These are phyloP conservation scores for Anadara kagoshimensis DNA, from an alignment of 1,140 invertebrate species.

Conservation along the genomic window DNA sequence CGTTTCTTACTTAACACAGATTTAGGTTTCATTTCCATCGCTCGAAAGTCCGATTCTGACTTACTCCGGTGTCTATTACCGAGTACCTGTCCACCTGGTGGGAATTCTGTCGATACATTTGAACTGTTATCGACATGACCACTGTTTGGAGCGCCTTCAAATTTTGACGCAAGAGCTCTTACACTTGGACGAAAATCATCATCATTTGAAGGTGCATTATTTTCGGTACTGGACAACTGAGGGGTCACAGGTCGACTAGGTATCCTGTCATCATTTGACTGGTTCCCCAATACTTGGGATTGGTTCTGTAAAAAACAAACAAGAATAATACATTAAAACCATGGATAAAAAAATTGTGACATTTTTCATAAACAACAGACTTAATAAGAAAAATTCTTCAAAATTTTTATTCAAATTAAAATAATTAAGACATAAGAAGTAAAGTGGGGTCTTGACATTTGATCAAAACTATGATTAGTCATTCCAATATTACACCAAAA, in stretches of 20 bases:
- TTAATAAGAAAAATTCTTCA: too few species aligned
- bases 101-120: constrained; percentile 11
- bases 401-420: too few species aligned
- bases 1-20: constrained; percentile 55
- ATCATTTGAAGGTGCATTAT: constrained; percentile 5
- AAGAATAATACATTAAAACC: constrained; percentile 8
- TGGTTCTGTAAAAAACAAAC: constrained; percentile 24
- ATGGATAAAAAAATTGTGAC: neutral
- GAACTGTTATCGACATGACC: constrained; percentile 8
- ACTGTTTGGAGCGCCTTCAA: constrained; percentile 35
- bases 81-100: constrained; percentile 1
- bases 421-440: too few species aligned
- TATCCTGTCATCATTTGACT: constrained; percentile 17
- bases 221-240: neutral
- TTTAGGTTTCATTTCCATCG: constrained; percentile 52
- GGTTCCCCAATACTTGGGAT: constrained; percentile 18
- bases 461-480: too few species aligned
- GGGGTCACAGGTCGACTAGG: neutral
- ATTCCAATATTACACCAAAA: too few species aligned
- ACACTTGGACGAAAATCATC: constrained; percentile 45
- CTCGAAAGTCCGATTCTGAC: constrained; percentile 55
- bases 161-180: constrained; percentile 52
- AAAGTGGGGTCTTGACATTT: too few species aligned
- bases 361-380: too few species aligned
- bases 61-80: constrained; percentile 51